Evolutionary conservation across 2,113 vertebrate species (phyloP).

Genomic region (Pycnonotus jocosus): DNA sequence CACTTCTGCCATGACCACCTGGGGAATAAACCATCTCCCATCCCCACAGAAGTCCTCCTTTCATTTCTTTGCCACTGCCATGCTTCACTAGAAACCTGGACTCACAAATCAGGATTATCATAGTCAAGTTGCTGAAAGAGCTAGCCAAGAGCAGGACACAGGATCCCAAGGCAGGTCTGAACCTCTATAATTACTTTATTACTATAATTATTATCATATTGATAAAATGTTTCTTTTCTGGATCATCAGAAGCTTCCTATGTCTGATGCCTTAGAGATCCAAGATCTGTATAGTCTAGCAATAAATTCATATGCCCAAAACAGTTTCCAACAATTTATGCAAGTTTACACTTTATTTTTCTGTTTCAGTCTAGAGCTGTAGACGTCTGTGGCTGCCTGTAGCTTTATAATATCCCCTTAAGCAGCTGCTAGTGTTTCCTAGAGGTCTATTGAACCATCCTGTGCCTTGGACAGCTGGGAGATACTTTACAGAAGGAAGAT

Average conservation of each 20-base stretch:
- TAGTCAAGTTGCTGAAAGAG: too few species aligned
- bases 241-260: background rate
- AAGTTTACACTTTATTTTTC: background rate
- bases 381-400: background rate
- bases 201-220: background rate
- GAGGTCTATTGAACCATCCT: background rate
- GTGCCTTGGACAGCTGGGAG: background rate
- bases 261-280: background rate
- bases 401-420: background rate
- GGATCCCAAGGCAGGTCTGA: too few species aligned
- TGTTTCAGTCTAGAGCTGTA: background rate
- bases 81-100: too few species aligned
- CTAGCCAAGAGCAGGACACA: too few species aligned
- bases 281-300: background rate
- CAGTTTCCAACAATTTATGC: background rate
- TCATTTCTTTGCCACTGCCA: too few species aligned
- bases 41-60: too few species aligned
- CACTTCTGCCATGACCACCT: too few species aligned
- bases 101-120: too few species aligned
- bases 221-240: background rate
- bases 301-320: background rate
- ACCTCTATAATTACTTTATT: too few species aligned
- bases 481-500: background rate
- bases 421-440: background rate
- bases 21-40: too few species aligned